These are phyloP conservation scores for Halichoerus grypus DNA, from an alignment of 2,113 vertebrate genomes.

Conservation along the genomic window DNA sequence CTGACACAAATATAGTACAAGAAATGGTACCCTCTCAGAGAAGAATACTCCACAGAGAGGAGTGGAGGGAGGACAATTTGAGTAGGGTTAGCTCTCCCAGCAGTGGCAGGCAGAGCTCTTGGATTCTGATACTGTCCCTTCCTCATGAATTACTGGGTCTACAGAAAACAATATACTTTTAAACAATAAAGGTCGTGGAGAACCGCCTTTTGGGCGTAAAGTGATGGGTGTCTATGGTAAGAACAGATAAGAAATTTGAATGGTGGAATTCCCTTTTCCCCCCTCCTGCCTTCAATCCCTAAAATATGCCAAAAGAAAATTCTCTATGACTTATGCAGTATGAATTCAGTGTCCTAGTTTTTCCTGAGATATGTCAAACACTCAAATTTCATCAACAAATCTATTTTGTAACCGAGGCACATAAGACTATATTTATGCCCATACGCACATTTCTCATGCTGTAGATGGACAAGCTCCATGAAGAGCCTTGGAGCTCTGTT, in stretches of 20 bases:
- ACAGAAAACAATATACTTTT: neutral
- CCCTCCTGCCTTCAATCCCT: neutral
- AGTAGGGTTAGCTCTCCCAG: neutral
- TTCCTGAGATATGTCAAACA: neutral
- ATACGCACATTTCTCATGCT: neutral
- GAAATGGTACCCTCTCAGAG: neutral
- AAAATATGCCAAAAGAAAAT: neutral
- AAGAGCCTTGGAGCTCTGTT: neutral
- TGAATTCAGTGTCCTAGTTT: neutral
- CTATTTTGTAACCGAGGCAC: neutral
- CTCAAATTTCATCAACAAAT: neutral
- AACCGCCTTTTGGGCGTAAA: neutral
- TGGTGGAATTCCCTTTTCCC: neutral
- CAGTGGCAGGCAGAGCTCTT: neutral
- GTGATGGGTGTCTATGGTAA: neutral
- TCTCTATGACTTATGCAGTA: neutral
- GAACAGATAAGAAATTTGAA: conserved; percentile 15
- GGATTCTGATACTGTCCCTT: neutral
- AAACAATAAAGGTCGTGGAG: neutral
- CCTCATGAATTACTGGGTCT: neutral
- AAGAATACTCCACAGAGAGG: neutral
- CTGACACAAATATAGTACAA: neutral
- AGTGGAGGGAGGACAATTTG: neutral
- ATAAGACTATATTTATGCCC: neutral
- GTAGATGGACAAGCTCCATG: neutral